A percentile compares a stretch with the other conserved stretches of the same genome.
These are phyloP conservation scores for Sarcophaga peregrina DNA, from an alignment of 1,140 invertebrate species.

Conservation along the genomic window DNA sequence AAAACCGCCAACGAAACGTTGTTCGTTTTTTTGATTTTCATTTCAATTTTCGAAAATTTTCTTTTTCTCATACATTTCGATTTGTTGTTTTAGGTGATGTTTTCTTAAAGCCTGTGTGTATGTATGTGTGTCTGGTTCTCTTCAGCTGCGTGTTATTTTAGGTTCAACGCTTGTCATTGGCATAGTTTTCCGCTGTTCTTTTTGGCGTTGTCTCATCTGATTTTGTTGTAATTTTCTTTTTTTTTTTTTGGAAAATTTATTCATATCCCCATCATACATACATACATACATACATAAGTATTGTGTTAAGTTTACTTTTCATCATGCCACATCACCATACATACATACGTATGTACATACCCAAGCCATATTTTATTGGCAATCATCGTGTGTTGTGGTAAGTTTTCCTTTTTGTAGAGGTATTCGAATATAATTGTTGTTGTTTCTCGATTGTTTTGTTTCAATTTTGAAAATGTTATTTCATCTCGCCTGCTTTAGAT, in stretches of 20 bases:
- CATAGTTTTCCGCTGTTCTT: neutral
- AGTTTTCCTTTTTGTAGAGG: constrained; percentile 1
- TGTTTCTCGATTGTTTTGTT: constrained; percentile 27
- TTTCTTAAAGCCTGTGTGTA: no score
- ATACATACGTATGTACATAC: no score
- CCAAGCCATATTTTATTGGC: no score
- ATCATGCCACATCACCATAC: constrained; percentile 6
- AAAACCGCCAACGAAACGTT: neutral
- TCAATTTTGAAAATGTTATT: constrained; percentile 40
- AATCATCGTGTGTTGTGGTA: no score
- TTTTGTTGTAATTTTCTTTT: neutral
- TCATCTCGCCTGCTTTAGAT: neutral
- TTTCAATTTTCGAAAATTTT: no score
- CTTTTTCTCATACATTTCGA: no score
- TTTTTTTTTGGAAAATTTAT: constrained; percentile 4
- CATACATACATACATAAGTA: constrained; percentile 22
- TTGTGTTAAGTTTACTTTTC: constrained; percentile 7
- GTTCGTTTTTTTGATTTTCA: neutral
- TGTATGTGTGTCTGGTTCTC: no score
- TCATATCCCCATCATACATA: neutral
- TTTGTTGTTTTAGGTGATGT: no score
- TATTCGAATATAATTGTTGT: neutral
- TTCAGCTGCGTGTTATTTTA: constrained; percentile 19
- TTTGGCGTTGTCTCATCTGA: neutral
- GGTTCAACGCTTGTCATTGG: constrained; percentile 3